Evolutionary conservation across 2,888 invertebrate species (phyloP), one percentile per base, ranked within the genome.

Genomic region (Mimas tiliae): DNA sequence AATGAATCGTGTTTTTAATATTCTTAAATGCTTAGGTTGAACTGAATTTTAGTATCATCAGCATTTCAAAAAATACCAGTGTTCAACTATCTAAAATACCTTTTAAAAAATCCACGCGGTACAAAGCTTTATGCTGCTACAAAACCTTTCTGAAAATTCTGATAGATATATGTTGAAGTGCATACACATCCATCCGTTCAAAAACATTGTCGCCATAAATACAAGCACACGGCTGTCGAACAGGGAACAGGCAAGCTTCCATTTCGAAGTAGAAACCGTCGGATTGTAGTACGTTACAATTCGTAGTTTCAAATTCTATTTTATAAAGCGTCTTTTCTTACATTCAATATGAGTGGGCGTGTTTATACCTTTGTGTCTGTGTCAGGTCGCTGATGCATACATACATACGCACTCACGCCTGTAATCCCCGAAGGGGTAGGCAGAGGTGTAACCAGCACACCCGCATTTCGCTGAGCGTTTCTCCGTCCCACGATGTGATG

Each of bases 151-250:
- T n/a, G n/a, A n/a, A n/a, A n/a, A n/a, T n/a, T 55, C 55, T 55
- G 38, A 55, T 38, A 55, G 55, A 55, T 55, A 55, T 55, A 55
- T 55, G 55, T n/a, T 55, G 55, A 55, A 55, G 38, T 63, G 63
- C 33, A 63, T 63, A 50, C 63, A 63, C 50, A 63, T 63, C 34
- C 63, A 34, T 63, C 50, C 63, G 50, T 63, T 50, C 50, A 48
- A 38, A 33, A 33, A 34, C 34, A 48, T 48, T 63, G 63, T 48
- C 63, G 63, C 63, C 48, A 63, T 63, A 63, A 63, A 63, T 63
- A 63, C 48, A 19, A 55, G 34, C 16, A 34, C 38, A 33, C 27
- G 9, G 48, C 42, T 50, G 50, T 33, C 63, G 63, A 50, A 48
- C 63, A 16, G 27, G 27, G 63, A 50, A 48, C 63, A 34, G 34